Conservation (phyloP, 2,888 invertebrate species). For the Phyllotreta striolata region DNA sequence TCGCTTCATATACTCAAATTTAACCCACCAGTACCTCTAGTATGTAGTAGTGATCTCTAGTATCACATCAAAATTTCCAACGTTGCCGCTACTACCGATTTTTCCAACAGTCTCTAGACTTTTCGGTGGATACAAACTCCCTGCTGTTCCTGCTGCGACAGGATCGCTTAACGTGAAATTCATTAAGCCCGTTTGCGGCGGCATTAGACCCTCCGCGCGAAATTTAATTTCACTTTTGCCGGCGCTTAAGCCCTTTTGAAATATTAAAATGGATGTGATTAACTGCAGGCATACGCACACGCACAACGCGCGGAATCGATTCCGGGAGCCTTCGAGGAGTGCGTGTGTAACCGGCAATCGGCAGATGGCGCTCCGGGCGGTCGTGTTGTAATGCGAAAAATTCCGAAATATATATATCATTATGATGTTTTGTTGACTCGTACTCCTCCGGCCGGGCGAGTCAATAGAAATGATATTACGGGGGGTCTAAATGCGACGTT, state of each 20-base stretch:
- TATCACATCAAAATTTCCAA: too few species aligned
- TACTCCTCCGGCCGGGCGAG: not conserved
- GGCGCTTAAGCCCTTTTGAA: slow-evolving; percentile 16
- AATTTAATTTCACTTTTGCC: slow-evolving; percentile 29
- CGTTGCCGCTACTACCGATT: too few species aligned
- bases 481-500: slow-evolving; percentile 8
- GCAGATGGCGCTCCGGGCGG: slow-evolving; percentile 6
- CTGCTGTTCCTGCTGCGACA: not conserved
- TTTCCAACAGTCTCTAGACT: too few species aligned
- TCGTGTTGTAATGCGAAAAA: too few species aligned
- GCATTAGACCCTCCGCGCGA: slow-evolving; percentile 12
- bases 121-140: too few species aligned
- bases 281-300: slow-evolving; percentile 23
- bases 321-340: not conserved
- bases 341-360: not conserved
- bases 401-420: too few species aligned
- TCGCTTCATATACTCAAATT: too few species aligned
- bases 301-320: slow-evolving; percentile 19
- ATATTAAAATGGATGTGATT: slow-evolving; percentile 30
- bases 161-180: slow-evolving; percentile 23
- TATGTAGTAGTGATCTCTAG: too few species aligned
- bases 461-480: slow-evolving; percentile 10
- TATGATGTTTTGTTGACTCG: too few species aligned
- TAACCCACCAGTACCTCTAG: too few species aligned
- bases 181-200: slow-evolving; percentile 26